Percentiles rank a stretch among this genome's conserved stretches.
phyloP scores from a whole-genome alignment of 2,113 vertebrate species.

The Tympanuchus pallidicinctus region DNA sequence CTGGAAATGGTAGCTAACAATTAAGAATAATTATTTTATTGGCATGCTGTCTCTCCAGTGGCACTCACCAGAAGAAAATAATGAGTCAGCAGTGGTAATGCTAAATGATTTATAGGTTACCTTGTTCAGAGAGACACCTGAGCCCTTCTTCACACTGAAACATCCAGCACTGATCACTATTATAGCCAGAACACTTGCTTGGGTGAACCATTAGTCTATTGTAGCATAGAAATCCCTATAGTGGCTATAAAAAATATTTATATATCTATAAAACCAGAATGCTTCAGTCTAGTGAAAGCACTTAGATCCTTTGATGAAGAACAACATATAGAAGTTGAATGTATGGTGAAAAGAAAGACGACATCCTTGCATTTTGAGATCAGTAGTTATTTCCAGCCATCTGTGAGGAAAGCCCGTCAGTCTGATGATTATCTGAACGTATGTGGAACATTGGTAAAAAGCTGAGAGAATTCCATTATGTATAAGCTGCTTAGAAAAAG shows the following conservation, averaged over 20 bases:
- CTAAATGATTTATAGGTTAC: constrained; percentile 40
- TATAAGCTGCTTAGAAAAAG: constrained; percentile 68
- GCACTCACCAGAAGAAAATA: constrained; percentile 26
- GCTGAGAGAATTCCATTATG: constrained; percentile 71
- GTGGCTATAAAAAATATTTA: constrained; percentile 65
- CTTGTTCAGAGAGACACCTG: constrained; percentile 36
- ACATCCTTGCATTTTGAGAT: constrained; percentile 22
- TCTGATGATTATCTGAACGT: constrained; percentile 62
- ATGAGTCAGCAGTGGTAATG: not conserved
- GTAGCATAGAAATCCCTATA: constrained; percentile 27
- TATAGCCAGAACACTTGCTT: constrained; percentile 15
- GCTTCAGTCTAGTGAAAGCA: constrained; percentile 49
- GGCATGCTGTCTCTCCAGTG: not conserved
- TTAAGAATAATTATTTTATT: constrained; percentile 30
- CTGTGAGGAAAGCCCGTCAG: constrained; percentile 24
- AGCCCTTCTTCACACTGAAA: constrained; percentile 13
- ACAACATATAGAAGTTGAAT: not conserved
- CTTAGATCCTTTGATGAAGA: constrained; percentile 50
- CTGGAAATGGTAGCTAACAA: constrained; percentile 7
- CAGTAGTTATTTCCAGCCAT: constrained; percentile 45
- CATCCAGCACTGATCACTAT: constrained; percentile 28
- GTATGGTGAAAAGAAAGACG: constrained; percentile 1
- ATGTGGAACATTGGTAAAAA: constrained; percentile 60
- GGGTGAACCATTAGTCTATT: constrained; percentile 46
- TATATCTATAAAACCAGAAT: constrained; percentile 57